phyloP scores from a whole-genome alignment of 2,888 invertebrate genomes.

The Timema podura region DNA sequence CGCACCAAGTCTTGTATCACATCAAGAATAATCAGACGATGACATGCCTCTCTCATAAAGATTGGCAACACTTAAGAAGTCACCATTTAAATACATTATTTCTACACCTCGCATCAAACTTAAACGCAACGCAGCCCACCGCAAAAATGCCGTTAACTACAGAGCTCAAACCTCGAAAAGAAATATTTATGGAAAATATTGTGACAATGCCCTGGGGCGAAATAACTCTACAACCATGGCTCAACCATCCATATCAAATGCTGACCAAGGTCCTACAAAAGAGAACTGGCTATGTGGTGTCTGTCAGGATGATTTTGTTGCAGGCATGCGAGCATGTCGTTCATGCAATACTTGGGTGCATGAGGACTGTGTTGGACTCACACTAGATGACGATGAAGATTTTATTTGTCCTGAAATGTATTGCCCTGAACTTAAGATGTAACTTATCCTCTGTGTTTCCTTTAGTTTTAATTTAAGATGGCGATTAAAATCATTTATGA shows the following conservation, averaged over 20 bases:
- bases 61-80: neutral
- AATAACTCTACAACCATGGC: neutral
- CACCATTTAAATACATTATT: neutral
- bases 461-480: neutral
- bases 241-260: neutral
- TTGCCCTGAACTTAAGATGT: neutral
- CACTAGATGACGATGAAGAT: conserved; percentile 1
- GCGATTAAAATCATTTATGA: neutral
- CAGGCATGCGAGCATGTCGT: neutral
- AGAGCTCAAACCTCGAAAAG: neutral
- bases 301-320: neutral
- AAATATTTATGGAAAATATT: neutral
- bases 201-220: neutral
- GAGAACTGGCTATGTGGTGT: neutral
- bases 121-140: neutral
- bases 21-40: neutral
- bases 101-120: neutral
- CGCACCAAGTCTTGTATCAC: neutral
- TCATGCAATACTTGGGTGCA: conserved; percentile 10
- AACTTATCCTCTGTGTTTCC: neutral
- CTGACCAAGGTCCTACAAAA: neutral
- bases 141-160: neutral
- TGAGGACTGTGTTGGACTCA: neutral
- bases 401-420: neutral
- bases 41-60: neutral